Conservation (phyloP, 2,888 invertebrate species). For the Papilio protenor region DNA sequence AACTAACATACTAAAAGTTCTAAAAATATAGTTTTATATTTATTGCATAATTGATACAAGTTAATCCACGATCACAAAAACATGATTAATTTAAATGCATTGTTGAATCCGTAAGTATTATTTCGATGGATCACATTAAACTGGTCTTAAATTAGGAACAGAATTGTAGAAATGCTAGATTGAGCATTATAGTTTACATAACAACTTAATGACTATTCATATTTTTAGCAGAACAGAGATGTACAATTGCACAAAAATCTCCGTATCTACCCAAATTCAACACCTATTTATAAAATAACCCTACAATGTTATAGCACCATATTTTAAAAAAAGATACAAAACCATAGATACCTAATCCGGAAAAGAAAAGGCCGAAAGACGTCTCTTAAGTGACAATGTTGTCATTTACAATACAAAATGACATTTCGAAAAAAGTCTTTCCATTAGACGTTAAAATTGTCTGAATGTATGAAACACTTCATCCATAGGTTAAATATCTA, state of each 20-base stretch:
- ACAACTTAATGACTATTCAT: constrained; percentile 44
- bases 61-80: constrained; percentile 32
- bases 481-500: too few relatives aligned
- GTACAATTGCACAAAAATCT: constrained; percentile 35
- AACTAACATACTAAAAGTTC: constrained; percentile 61
- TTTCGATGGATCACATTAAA: constrained; percentile 40
- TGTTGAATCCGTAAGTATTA: constrained; percentile 32
- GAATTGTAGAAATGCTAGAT: constrained; percentile 57
- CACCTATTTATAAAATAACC: constrained; percentile 43
- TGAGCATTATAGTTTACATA: constrained; percentile 54
- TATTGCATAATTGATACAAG: constrained; percentile 57
- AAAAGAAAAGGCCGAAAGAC: too few relatives aligned
- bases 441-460: too few relatives aligned
- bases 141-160: constrained; percentile 54
- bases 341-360: constrained; percentile 14
- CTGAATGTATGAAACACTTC: too few relatives aligned
- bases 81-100: constrained; percentile 39
- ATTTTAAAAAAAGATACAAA: constrained; percentile 48
- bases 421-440: too few relatives aligned
- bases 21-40: constrained; percentile 65
- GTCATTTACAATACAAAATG: too few relatives aligned
- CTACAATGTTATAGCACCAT: constrained; percentile 54
- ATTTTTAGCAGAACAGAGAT: constrained; percentile 25
- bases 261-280: constrained; percentile 43
- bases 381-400: too few relatives aligned